These are phyloP conservation scores for Megaptera novaeangliae DNA, from an alignment of 2,113 vertebrate genomes.

Conservation along the genomic window DNA sequence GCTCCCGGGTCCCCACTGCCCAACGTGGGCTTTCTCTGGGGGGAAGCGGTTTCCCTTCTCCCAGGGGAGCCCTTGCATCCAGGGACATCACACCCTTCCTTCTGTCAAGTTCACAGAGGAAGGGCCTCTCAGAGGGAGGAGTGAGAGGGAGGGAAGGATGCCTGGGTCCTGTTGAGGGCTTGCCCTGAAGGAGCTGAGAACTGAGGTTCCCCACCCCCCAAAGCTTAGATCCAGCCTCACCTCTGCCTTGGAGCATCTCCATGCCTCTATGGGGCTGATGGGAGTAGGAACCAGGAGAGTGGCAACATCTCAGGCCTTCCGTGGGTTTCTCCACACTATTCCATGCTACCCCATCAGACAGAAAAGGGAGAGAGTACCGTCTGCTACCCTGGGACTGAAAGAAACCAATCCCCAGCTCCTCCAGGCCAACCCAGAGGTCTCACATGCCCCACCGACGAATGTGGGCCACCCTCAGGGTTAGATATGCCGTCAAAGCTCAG, in stretches of 20 bases:
- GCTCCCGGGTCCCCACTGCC: background rate
- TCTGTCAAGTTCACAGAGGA: background rate
- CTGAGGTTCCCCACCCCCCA: background rate
- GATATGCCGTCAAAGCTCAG: background rate
- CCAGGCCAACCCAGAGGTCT: background rate
- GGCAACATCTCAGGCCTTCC: rapidly evolving
- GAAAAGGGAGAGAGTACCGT: background rate
- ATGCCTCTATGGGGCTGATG: background rate
- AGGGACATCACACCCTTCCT: too few relatives aligned
- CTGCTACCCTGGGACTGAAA: background rate
- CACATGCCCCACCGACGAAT: background rate
- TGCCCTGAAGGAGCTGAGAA: background rate
- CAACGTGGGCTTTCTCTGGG: too few relatives aligned
- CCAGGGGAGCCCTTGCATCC: background rate
- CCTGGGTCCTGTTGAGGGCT: background rate
- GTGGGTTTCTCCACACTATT: too few relatives aligned
- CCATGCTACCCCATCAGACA: rapidly evolving
- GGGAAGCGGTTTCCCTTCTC: background rate
- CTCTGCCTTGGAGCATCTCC: too few relatives aligned
- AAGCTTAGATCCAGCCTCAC: background rate
- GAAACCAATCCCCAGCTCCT: background rate
- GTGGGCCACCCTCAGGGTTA: rapidly evolving
- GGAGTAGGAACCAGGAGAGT: background rate
- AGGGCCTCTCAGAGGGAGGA: background rate
- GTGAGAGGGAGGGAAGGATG: too few relatives aligned